Base-by-base conservation (phyloP, 2,888 invertebrate genomes). In the Rhodophaea formosa region DNA sequence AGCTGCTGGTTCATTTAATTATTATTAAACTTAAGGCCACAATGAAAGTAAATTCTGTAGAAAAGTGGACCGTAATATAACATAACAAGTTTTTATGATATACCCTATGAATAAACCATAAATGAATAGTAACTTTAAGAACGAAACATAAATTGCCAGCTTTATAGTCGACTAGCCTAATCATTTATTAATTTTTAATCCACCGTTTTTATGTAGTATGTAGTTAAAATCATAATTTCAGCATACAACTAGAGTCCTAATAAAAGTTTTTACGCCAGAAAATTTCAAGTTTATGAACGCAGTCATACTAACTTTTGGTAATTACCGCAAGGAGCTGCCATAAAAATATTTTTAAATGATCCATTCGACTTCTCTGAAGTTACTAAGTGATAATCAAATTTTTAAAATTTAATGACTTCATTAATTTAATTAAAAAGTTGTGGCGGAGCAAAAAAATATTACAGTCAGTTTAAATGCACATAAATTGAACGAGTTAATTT, bases 281-380 rank as follows among this genome's bases (percentile, higher is more conserved):
- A 55, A 55, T 55, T 55, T 55, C 16, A 55, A 35, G 32, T 55
- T 55, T 55, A 55, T 55, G 54, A 55, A 53, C 53, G 32, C 16
- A 54, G 45, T 44, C 45, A 44, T 53, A 44, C 46, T 17, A 55
- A 46, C 45, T 55, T 55, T 45, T 7, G 12, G 30, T 55, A 44
- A 55, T 55, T 55, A 55, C 44, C 35, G 44, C 54, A 35, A 45
- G 45, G 45, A 45, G 45, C 45, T 17, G 32, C 14, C 54, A 55
- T 55, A 55, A 55, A 55, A 55, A 55, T 35, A 55, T 55, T 54
- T 54, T 54, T 54, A 45, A 43, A 54, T 15, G 14, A 29, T 14
- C 54, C 32, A 44, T 54, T 44, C 12, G 15, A 45, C 29, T 55
- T 45, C 16, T 45, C 43, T 55, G 15, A 46, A 59, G 54, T 59